Base-by-base conservation (phyloP, 2,797 vertebrate species). In the Antennarius maculatus region DNA sequence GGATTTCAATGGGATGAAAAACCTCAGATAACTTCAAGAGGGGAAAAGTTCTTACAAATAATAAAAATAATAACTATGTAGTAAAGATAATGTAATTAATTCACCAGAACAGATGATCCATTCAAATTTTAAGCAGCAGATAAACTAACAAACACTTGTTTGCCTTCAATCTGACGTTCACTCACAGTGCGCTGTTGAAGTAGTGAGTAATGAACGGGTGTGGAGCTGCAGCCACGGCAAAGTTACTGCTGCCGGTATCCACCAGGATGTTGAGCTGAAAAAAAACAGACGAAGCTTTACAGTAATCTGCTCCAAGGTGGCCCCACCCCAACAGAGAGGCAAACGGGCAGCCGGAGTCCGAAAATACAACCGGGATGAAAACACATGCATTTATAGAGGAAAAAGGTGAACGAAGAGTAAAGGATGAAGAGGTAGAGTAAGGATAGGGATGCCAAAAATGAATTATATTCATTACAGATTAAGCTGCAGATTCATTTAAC, bases 221-320 rank as follows among this genome's bases (percentile, higher is more conserved):
- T 9, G 94, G 85, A 16, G 95, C 92, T 0, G 96, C 96, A 0
- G 97, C 96, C 77, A 99, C 97, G 0, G 97, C 97, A 71, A 99
- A 99, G 94, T 98, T 99, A 83, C 97, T 99, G 95, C 97, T 99
- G 64, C 97, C 97, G 0, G 97, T 99, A 79, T 99, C 97, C 60
- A 99, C 95, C 81, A 99, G 94, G 87, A 99, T 97, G 88, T 99
- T 97, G 46, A 99, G 79, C 97, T 99, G 94, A 80, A 87, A 73
- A 63, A 82, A 77, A 82, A 55, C 81, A 74, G 39, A 17, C 7
- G 65, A 27, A 50, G 61, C 69, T 56, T 77, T 23, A 15, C 9
- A 37, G n/a, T 52, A 29, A 48, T 60, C 41, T 42, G 61, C 29
- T 31, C 11, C 12, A 61, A 50, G 18, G 27, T 51, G 55, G 31